These are phyloP conservation scores for Saimiri boliviensis DNA, from an alignment of 2,113 vertebrate species.

Conservation along the genomic window DNA sequence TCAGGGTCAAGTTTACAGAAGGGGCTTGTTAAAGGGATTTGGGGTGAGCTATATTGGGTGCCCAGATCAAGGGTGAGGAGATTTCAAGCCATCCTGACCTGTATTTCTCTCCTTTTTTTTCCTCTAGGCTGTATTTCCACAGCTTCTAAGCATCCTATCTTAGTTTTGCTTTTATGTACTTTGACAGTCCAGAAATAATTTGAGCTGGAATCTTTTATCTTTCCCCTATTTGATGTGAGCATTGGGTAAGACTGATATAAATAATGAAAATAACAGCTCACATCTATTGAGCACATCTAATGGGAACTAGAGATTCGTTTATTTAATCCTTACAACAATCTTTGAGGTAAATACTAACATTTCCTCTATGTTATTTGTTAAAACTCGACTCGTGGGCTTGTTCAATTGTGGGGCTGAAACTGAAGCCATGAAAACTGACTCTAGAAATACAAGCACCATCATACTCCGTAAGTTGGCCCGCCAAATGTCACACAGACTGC, in stretches of 20 bases:
- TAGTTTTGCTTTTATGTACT: constrained; percentile 18
- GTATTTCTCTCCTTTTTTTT: background rate
- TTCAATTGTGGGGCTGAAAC: fast-evolving
- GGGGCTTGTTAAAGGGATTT: background rate
- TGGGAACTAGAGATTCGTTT: background rate
- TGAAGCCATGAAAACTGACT: too few relatives aligned
- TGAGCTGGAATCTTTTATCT: constrained; percentile 22
- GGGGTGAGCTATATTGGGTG: background rate
- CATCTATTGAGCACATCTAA: background rate
- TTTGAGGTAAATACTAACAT: background rate
- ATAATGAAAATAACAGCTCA: constrained; percentile 27
- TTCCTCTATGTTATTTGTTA: background rate
- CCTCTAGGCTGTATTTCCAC: background rate
- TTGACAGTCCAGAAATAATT: constrained; percentile 47
- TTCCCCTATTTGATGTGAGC: constrained; percentile 1
- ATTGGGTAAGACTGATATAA: background rate
- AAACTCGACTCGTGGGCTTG: background rate
- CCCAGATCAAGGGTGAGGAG: constrained; percentile 29
- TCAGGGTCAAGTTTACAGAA: constrained; percentile 13
- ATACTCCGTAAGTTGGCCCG: fast-evolving
- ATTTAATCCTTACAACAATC: background rate
- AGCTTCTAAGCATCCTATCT: background rate
- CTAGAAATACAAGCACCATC: fast-evolving
- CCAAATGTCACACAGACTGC: fast-evolving
- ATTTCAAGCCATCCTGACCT: constrained; percentile 25